phyloP scores from a whole-genome alignment of 2,797 vertebrate genomes.

The Lycodopsis pacificus region DNA sequence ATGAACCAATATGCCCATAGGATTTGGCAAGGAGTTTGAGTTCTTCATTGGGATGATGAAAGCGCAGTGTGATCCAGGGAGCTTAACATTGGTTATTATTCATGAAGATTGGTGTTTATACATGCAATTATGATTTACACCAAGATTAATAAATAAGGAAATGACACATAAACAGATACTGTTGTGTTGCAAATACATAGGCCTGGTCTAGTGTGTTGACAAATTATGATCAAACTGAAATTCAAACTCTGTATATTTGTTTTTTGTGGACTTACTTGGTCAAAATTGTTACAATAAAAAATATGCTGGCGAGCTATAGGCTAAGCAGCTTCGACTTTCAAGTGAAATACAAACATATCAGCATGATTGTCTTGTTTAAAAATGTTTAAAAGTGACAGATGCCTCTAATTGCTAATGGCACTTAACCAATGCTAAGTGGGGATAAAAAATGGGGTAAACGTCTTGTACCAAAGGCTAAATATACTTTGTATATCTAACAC shows the following conservation, averaged over 20 bases:
- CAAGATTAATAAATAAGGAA: slow-evolving; percentile 14
- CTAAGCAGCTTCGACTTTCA: neutral
- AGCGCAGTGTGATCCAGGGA: slow-evolving; percentile 11
- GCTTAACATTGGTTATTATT: slow-evolving; percentile 8
- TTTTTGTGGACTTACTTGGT: neutral
- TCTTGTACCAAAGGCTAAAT: neutral
- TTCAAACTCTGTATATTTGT: neutral
- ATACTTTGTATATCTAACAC: neutral
- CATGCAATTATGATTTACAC: slow-evolving; percentile 16
- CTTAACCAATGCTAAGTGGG: neutral
- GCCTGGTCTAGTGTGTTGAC: neutral
- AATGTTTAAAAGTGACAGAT: slow-evolving; percentile 10
- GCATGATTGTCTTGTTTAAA: slow-evolving; percentile 7
- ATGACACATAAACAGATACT: neutral
- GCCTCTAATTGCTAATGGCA: neutral
- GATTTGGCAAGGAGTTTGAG: slow-evolving; percentile 14
- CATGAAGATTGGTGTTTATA: slow-evolving; percentile 11
- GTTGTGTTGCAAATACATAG: neutral
- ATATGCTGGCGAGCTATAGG: neutral
- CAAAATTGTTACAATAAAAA: neutral
- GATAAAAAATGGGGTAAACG: neutral
- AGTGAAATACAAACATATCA: slow-evolving; percentile 21
- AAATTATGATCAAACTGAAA: neutral
- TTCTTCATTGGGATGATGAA: slow-evolving; percentile 30
- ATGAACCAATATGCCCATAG: slow-evolving; percentile 30